Base-by-base conservation (phyloP, 2,797 vertebrate species). In the Apogon hyalosoma region DNA sequence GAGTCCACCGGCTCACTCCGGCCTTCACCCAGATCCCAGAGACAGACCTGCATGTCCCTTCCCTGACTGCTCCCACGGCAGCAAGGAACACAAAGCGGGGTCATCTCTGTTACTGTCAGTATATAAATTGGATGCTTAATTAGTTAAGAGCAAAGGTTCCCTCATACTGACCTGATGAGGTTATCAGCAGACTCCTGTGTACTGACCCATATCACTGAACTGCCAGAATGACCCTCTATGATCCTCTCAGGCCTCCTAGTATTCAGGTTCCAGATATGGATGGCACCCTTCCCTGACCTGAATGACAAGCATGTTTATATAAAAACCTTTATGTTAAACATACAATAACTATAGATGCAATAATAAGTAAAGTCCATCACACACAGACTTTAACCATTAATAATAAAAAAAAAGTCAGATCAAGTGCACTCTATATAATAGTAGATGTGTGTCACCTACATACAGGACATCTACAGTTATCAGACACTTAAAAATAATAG, bases 191-290 rank as follows among this genome's bases (percentile, higher is more conserved):
- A 74, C 69, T 62, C 76, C 63, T 96, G 84, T 0, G 87, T 93
- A 76, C 92, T 87, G 69, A 98, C 64, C 72, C 95, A 97, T 82
- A 89, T 93, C 49, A 99, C 93, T 1, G 97, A 96, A 75, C 88
- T 94, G 47, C 95, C 92, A 57, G 86, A 73, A 0, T 99, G 98
- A 43, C 96, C 95, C 50, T 97, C 93, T 42, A 98, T 52, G 24
- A 88, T 69, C 36, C 75, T 70, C 11, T 95, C 82, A 0, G 92
- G 56, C 79, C 98, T 93, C 79, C 87, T 91, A 12, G 93, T 97
- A 77, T 88, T 93, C 78, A 99, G 89, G 88, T 95, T 97, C 97
- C 97, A 99, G 67, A 96, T 67, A 12, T 98, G 96, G 73, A 99
- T 87, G 58, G 90, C 48, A 8, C 98, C 98, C 1, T 86, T 94